Conservation (phyloP, 37 sponge, comb jelly and placozoan species). For the Cliona cf. orientalis region DNA sequence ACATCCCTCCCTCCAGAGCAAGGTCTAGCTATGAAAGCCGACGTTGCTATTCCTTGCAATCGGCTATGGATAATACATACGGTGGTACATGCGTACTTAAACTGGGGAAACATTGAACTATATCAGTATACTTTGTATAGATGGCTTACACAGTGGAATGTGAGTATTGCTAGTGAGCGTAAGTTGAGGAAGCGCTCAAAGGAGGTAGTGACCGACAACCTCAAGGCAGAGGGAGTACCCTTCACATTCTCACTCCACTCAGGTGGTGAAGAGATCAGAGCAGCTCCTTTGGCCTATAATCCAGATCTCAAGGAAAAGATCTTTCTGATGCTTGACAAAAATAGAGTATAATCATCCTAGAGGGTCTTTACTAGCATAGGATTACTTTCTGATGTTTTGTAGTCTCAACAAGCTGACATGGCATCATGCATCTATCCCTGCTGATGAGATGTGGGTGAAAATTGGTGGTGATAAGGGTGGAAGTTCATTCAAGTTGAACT, state of each 20-base stretch:
- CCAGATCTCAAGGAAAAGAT: conserved; percentile 7
- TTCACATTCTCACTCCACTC: conserved; percentile 5
- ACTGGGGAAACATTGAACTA: too few relatives aligned
- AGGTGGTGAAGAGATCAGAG: conserved; percentile 14
- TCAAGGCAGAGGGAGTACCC: conserved; percentile 19
- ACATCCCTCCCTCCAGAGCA: too few relatives aligned
- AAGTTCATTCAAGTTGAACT: conserved; percentile 27
- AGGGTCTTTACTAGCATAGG: not conserved
- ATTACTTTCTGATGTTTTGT: not conserved
- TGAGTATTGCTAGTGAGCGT: conserved; percentile 39
- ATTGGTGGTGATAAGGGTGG: conserved; percentile 43
- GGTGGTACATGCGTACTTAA: too few relatives aligned
- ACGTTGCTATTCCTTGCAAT: too few relatives aligned
- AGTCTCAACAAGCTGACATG: conserved; percentile 30
- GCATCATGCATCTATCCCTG: conserved; percentile 46
- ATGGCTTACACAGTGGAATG: conserved; percentile 28
- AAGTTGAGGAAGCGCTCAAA: conserved; percentile 10
- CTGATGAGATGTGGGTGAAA: conserved; percentile 41
- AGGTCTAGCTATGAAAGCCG: too few relatives aligned
- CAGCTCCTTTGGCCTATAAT: conserved; percentile 33
- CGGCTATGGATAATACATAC: too few relatives aligned
- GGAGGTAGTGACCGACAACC: not conserved
- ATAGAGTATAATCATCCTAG: not conserved
- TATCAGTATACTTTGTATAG: too few relatives aligned
- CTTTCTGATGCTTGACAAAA: not conserved